phyloP scores from a whole-genome alignment of 1,140 invertebrate genomes.

The Mercenaria mercenaria region DNA sequence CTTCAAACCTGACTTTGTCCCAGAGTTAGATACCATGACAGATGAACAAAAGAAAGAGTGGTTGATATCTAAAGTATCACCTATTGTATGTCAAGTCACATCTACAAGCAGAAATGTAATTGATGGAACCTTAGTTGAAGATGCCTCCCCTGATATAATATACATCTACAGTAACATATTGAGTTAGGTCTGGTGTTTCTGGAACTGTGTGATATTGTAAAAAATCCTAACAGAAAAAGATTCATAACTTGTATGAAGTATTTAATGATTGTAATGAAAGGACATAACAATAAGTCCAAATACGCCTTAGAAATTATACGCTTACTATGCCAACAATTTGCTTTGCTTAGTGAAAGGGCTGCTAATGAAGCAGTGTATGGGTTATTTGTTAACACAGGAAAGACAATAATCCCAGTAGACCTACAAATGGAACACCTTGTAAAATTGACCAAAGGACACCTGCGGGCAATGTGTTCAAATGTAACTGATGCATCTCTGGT shows the following conservation, averaged over 20 bases:
- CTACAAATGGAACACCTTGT: slow-evolving; percentile 46
- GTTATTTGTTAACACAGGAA: slow-evolving; percentile 47
- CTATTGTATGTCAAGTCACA: not conserved
- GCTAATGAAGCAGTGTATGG: not conserved
- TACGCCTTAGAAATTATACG: slow-evolving; percentile 31
- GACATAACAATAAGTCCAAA: slow-evolving; percentile 62
- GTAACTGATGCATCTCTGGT: not conserved
- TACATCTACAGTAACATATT: slow-evolving; percentile 43
- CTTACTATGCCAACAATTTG: slow-evolving; percentile 26
- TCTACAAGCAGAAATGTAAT: not conserved
- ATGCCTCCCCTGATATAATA: not conserved
- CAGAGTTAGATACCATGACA: not conserved
- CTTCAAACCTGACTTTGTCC: not conserved
- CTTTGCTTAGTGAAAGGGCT: slow-evolving; percentile 4
- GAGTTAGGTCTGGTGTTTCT: slow-evolving; percentile 56
- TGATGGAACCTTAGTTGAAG: not conserved
- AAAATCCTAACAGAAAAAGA: slow-evolving; percentile 53
- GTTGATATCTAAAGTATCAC: not conserved
- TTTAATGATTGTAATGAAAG: slow-evolving; percentile 65
- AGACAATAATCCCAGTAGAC: slow-evolving; percentile 8
- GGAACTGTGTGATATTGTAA: slow-evolving; percentile 36
- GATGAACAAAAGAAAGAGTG: not conserved
- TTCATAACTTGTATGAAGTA: slow-evolving; percentile 59
- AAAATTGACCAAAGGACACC: slow-evolving; percentile 29
- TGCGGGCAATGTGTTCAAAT: slow-evolving; percentile 29